Evolutionary conservation across 2,797 vertebrate species (phyloP).

Genomic region (Lophotriccus pileatus): DNA sequence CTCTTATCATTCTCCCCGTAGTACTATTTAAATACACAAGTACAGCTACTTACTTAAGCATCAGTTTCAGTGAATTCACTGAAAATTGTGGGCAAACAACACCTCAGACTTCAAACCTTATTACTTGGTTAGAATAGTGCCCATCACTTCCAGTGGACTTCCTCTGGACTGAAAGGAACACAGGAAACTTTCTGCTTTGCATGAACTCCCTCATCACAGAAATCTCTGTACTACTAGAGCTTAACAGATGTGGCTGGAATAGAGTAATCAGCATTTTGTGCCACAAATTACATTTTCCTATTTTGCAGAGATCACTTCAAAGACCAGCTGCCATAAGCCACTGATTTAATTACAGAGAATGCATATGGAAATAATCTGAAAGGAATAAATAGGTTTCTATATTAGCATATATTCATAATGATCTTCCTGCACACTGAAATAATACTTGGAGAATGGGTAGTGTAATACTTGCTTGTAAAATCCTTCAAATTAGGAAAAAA

Average conservation of each 20-base stretch:
- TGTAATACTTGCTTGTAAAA: not conserved
- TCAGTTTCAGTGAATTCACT: not conserved
- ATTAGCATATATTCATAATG: slow-evolving; percentile 31
- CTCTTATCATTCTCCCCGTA: not conserved
- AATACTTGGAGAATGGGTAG: not conserved
- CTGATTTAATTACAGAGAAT: slow-evolving; percentile 33
- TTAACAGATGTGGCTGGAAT: slow-evolving; percentile 16
- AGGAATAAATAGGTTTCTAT: slow-evolving; percentile 16
- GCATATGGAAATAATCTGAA: slow-evolving; percentile 62
- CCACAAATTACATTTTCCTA: slow-evolving; percentile 11
- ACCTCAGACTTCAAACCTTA: not conserved
- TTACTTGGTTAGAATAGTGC: not conserved
- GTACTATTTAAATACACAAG: not conserved
- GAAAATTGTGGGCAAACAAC: not conserved
- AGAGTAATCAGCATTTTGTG: not conserved
- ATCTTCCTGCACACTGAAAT: not conserved
- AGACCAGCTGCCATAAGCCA: slow-evolving; percentile 7
- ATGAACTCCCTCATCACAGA: not conserved
- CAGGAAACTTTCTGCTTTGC: not conserved
- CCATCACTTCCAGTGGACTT: not conserved
- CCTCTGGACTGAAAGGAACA: not conserved
- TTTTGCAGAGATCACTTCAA: slow-evolving; percentile 41
- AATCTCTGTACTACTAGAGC: not conserved
- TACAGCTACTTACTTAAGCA: not conserved
- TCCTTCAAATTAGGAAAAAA: not conserved